phyloP scores from a whole-genome alignment of 2,113 vertebrate species.

The Channa argus region DNA sequence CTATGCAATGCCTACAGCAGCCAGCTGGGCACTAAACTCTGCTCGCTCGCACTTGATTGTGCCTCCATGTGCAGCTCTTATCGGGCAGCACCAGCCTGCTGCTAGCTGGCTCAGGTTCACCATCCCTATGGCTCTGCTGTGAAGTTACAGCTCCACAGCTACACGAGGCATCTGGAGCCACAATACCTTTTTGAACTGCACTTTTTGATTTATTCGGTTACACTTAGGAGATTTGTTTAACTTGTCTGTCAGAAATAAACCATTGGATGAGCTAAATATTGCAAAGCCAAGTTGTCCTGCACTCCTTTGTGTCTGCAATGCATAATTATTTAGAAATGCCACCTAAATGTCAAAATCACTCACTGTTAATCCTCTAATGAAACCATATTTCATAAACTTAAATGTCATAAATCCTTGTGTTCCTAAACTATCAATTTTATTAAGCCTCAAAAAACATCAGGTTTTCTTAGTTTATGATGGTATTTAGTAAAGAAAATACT shows the following conservation, averaged over 20 bases:
- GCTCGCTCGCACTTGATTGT: slow-evolving; percentile 22
- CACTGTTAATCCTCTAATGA: slow-evolving; percentile 42
- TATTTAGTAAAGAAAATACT: neutral
- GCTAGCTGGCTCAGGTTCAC: slow-evolving; percentile 50
- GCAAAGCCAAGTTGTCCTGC: slow-evolving; percentile 10
- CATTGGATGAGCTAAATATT: slow-evolving; percentile 34
- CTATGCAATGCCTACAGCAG: slow-evolving; percentile 8
- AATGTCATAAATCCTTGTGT: slow-evolving; percentile 39
- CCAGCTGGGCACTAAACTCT: slow-evolving; percentile 18
- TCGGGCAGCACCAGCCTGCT: slow-evolving; percentile 61
- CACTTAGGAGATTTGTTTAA: slow-evolving; percentile 36
- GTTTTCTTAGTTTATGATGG: neutral
- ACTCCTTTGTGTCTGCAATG: neutral
- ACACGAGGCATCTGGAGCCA: slow-evolving; percentile 34
- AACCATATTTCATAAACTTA: slow-evolving; percentile 27
- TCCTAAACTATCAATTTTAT: slow-evolving; percentile 15
- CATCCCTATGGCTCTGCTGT: slow-evolving; percentile 26
- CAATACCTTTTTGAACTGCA: slow-evolving; percentile 12
- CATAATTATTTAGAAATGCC: slow-evolving; percentile 60
- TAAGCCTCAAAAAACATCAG: neutral
- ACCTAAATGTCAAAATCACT: slow-evolving; percentile 70
- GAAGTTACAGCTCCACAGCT: slow-evolving; percentile 22
- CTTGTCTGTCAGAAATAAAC: slow-evolving; percentile 19
- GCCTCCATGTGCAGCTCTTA: slow-evolving; percentile 57
- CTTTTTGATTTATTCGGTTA: slow-evolving; percentile 15